Evolutionary conservation across 1,140 invertebrate species (phyloP), one percentile per base, ranked within the genome.

Genomic region (Brachionus calyciflorus): DNA sequence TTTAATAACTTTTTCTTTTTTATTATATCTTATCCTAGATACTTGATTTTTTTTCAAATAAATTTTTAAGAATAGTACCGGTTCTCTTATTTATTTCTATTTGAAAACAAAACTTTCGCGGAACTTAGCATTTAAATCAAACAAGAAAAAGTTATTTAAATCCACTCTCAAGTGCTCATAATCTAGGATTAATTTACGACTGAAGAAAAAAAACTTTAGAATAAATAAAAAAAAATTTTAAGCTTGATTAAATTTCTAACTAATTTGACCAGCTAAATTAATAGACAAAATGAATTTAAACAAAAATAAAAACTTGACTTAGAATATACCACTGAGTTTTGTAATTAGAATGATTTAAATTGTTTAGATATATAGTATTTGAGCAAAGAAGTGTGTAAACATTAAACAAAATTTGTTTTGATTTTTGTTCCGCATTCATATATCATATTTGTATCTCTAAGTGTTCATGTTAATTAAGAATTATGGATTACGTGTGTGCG

Each of bases 371-470:
- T n/a, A n/a, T n/a, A n/a, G 55, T 60, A n/a, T 60, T 41, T 65
- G 60, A 44, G 60, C 60, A 65, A 1, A 63, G 19, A 26, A 65
- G 60, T 65, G 60, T 65, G 24, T 46, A 65, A 65, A 65, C 33
- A 65, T 65, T 37, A 65, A 65, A 65, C 40, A n/a, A n/a, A n/a
- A n/a, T n/a, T n/a, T n/a, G n/a, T n/a, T n/a, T 44, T 40, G 33
- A 24, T 65, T 65, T 21, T 26, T 41, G 21, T 65, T 41, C 60
- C 60, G 40, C 14, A 65, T 37, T 65, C 37, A 10, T 26, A 24
- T 10, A 44, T 14, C 14, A 7, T 46, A 7, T 46, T 46, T 14
- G n/a, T 7, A 5, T 46, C 14, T 14, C 44, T 4, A 7, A 2
- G 9, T 10, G 5, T 46, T 65, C 21, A 41, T 65, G 60, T 30